Evolutionary conservation across 1,140 invertebrate species (phyloP).

Genomic region (Brevipalpus yothersi): DNA sequence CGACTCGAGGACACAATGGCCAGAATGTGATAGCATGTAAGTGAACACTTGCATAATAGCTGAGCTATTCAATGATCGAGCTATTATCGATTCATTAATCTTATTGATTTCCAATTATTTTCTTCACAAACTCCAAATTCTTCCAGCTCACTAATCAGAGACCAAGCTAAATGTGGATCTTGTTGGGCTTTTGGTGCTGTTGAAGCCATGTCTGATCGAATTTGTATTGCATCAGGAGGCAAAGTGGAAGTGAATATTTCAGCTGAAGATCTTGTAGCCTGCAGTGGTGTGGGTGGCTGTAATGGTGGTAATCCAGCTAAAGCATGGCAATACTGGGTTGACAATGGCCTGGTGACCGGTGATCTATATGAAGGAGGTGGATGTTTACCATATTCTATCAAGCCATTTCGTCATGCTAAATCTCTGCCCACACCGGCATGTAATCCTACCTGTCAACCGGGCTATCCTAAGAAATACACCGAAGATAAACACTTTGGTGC

Average conservation of each 20-base stretch:
- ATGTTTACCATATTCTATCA: constrained; percentile 58
- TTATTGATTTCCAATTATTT: no score
- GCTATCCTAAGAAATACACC: constrained; percentile 27
- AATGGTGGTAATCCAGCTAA: constrained; percentile 48
- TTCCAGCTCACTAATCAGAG: constrained; percentile 46
- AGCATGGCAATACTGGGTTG: constrained; percentile 63
- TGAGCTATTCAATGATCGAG: no score
- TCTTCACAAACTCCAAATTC: no score
- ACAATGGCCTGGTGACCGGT: constrained; percentile 52
- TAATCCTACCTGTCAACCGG: constrained; percentile 29
- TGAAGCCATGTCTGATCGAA: constrained; percentile 72
- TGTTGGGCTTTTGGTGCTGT: constrained; percentile 66
- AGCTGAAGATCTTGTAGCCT: constrained; percentile 60
- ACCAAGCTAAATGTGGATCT: constrained; percentile 31
- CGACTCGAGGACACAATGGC: constrained; percentile 52
- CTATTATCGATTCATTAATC: no score
- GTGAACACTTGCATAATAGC: constrained; percentile 38
- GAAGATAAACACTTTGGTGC: constrained; percentile 50
- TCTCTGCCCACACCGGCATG: constrained; percentile 31
- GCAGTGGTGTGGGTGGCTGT: constrained; percentile 35
- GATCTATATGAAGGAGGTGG: constrained; percentile 41
- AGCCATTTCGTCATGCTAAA: constrained; percentile 48
- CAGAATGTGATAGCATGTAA: constrained; percentile 35
- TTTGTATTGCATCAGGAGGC: constrained; percentile 56
- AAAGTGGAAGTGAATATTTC: constrained; percentile 46